Percentiles rank a stretch among this genome's conserved stretches.
phyloP scores from a whole-genome alignment of 2,797 vertebrate genomes.

The Pseudochaenichthys georgianus region DNA sequence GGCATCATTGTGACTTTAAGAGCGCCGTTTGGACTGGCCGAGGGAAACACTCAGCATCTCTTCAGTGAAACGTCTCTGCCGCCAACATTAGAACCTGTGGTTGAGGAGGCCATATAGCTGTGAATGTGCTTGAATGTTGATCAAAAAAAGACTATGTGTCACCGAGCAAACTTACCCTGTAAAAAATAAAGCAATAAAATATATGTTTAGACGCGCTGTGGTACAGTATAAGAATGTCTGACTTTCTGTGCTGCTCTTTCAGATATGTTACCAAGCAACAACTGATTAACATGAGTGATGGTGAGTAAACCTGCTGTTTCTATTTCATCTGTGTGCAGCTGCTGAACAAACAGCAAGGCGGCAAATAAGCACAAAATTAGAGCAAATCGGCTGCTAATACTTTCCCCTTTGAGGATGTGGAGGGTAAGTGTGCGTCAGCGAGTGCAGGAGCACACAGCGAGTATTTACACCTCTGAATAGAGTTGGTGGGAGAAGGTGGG shows the following conservation, averaged over 20 bases:
- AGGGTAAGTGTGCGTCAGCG: conserved; percentile 45
- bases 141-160: conserved; percentile 4
- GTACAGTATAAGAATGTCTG: conserved; percentile 19
- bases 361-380: conserved; percentile 59
- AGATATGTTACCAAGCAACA: conserved; percentile 32
- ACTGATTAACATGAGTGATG: conserved; percentile 61
- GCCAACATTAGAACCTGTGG: conserved; percentile 21
- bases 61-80: conserved; percentile 1
- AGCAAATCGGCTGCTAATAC: conserved; percentile 55
- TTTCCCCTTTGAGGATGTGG: conserved; percentile 57
- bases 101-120: background rate
- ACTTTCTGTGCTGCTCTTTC: conserved; percentile 32
- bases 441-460: conserved; percentile 60
- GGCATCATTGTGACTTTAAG: background rate
- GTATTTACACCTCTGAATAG: conserved; percentile 70
- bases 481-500: conserved; percentile 44
- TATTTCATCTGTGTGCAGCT: conserved; percentile 50
- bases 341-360: conserved; percentile 51
- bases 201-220: conserved; percentile 10
- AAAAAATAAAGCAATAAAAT: conserved; percentile 30
- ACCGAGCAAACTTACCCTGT: conserved; percentile 11
- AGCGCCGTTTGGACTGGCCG: background rate
- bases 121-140: conserved; percentile 8
- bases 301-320: conserved; percentile 52
- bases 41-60: conserved; percentile 13